A percentile compares a stretch with the other conserved stretches of the same genome.
phyloP scores from a whole-genome alignment of 2,888 invertebrate genomes.

The Gryllus longicercus region DNA sequence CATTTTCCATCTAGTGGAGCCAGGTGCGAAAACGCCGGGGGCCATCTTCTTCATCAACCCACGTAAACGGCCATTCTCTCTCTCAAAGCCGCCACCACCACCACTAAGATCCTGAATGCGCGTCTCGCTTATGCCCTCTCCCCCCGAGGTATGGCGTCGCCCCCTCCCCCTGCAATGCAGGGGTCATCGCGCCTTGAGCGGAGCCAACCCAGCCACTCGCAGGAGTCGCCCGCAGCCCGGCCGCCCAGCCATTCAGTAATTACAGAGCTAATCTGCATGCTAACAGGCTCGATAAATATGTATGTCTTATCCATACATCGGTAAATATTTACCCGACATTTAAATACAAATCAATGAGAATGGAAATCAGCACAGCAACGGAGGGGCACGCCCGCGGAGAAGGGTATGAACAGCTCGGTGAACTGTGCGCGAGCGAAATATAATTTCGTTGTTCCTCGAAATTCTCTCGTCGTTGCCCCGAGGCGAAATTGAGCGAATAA shows the following conservation, averaged over 20 bases:
- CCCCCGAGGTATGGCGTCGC: too few species aligned
- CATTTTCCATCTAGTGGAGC: too few species aligned
- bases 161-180: too few species aligned
- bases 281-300: constrained; percentile 10
- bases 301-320: constrained; percentile 17
- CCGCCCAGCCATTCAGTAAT: not conserved
- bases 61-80: too few species aligned
- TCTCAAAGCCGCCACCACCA: too few species aligned
- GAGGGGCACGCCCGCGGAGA: not conserved
- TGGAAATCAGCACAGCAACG: not conserved
- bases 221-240: not conserved
- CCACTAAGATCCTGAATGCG: too few species aligned
- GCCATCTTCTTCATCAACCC: too few species aligned
- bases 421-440: not conserved
- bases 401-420: not conserved
- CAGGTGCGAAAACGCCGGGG: too few species aligned
- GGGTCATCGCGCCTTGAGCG: too few species aligned
- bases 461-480: not conserved
- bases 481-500: not conserved
- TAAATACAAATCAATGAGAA: constrained; percentile 17
- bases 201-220: too few species aligned
- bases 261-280: constrained; percentile 3
- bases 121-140: too few species aligned
- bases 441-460: not conserved
- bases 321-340: constrained; percentile 17